These are phyloP conservation scores for Pangasius macronema DNA, from an alignment of 2,797 vertebrate species.

Conservation along the genomic window DNA sequence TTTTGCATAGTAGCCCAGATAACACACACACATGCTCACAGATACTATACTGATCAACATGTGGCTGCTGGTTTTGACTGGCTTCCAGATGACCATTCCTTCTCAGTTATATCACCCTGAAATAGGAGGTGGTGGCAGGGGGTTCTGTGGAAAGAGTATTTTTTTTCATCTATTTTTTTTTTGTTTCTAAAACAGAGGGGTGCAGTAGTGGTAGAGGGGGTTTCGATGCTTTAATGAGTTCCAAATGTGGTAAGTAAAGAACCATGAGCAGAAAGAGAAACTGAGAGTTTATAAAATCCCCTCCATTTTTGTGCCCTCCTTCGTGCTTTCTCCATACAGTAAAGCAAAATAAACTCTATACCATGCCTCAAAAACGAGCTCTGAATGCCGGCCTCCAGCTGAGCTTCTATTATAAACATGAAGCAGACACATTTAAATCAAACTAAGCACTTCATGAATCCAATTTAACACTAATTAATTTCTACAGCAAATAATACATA, in stretches of 20 bases:
- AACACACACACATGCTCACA: constrained; percentile 57
- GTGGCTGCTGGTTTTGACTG: constrained; percentile 62
- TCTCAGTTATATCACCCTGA: constrained; percentile 77
- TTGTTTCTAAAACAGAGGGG: constrained; percentile 65
- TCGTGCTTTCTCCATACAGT: constrained; percentile 50
- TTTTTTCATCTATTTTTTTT: constrained; percentile 70
- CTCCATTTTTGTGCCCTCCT: constrained; percentile 56
- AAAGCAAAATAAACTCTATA: constrained; percentile 36
- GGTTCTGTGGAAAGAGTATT: constrained; percentile 74
- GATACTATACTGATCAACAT: constrained; percentile 75
- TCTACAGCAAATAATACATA: neutral
- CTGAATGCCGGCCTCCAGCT: neutral
- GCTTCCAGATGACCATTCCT: constrained; percentile 79
- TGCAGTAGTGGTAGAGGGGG: constrained; percentile 64
- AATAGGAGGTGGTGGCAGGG: constrained; percentile 75
- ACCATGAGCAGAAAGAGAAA: constrained; percentile 66
- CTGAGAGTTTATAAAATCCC: constrained; percentile 72
- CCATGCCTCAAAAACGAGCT: neutral
- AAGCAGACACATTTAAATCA: neutral
- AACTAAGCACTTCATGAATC: neutral
- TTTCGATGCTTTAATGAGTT: constrained; percentile 77
- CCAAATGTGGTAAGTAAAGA: constrained; percentile 79
- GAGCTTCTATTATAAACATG: constrained; percentile 15
- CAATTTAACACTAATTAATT: neutral
- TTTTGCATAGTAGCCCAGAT: constrained; percentile 41